Percentiles rank a stretch among this genome's conserved stretches.
Evolutionary conservation across 2,797 vertebrate genomes (phyloP).

Genomic region (Catamblyrhynchus diadema): DNA sequence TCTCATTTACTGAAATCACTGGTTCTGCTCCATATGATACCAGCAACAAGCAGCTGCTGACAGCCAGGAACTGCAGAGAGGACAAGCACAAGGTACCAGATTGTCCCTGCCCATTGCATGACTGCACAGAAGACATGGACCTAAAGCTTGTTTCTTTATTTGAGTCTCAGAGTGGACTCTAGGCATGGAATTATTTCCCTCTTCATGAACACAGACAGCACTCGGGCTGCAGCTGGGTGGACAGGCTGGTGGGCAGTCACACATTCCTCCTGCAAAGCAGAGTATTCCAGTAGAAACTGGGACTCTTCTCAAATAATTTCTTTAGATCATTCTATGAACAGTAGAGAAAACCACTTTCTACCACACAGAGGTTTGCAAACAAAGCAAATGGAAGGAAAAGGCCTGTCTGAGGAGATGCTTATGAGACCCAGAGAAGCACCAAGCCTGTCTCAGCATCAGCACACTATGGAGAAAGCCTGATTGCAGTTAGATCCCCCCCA

Average conservation of each 20-base stretch:
- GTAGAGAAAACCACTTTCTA: background rate
- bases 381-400: background rate
- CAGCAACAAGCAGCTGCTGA: background rate
- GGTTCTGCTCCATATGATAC: background rate
- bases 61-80: background rate
- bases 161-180: background rate
- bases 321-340: background rate
- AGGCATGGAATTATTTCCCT: background rate
- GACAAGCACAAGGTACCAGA: background rate
- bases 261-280: background rate
- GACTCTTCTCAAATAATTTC: background rate
- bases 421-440: background rate
- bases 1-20: background rate
- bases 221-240: background rate
- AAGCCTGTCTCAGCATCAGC: background rate
- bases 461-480: background rate
- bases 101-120: background rate
- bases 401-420: background rate
- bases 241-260: background rate
- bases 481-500: background rate
- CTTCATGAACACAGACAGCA: background rate
- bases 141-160: background rate
- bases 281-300: background rate
- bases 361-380: background rate
- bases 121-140: background rate